These are phyloP conservation scores for Eumaeus atala DNA, from an alignment of 1,140 invertebrate species.

Conservation along the genomic window DNA sequence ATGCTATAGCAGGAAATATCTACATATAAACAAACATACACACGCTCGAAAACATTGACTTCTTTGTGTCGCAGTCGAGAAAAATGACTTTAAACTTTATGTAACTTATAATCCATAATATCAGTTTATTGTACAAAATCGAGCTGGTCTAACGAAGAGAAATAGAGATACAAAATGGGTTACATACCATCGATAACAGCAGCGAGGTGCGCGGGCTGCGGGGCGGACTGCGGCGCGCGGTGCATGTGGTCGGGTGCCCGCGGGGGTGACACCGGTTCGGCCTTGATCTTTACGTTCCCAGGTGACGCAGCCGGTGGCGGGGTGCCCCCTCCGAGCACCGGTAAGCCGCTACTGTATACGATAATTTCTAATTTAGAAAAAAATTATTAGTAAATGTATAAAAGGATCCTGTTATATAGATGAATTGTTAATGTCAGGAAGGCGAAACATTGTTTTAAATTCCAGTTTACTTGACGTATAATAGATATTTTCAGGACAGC, in stretches of 20 bases:
- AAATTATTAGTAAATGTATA: slow-evolving; percentile 10
- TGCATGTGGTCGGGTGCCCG: slow-evolving; percentile 68
- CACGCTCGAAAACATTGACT: too few relatives aligned
- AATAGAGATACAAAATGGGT: slow-evolving; percentile 39
- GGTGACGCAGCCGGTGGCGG: slow-evolving; percentile 88
- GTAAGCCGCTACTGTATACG: slow-evolving; percentile 78
- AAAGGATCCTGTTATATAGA: too few relatives aligned
- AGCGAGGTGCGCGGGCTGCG: slow-evolving; percentile 69
- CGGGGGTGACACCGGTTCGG: slow-evolving; percentile 94
- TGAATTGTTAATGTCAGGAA: too few relatives aligned
- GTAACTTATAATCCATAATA: too few relatives aligned
- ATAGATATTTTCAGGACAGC: too few relatives aligned
- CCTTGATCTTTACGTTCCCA: slow-evolving; percentile 92
- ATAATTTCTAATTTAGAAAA: background rate
- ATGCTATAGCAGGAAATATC: too few relatives aligned
- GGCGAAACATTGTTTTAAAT: too few relatives aligned
- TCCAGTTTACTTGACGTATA: too few relatives aligned
- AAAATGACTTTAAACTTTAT: too few relatives aligned
- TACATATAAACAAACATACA: too few relatives aligned
- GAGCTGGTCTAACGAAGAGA: background rate
- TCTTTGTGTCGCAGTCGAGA: too few relatives aligned
- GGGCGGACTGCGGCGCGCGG: slow-evolving; percentile 70
- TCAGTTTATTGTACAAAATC: background rate
- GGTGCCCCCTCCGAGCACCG: slow-evolving; percentile 87
- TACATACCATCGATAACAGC: slow-evolving; percentile 63